Evolutionary conservation across 2,113 vertebrate species (phyloP), one percentile per base, ranked within the genome.

Genomic region (Clupea harengus): DNA sequence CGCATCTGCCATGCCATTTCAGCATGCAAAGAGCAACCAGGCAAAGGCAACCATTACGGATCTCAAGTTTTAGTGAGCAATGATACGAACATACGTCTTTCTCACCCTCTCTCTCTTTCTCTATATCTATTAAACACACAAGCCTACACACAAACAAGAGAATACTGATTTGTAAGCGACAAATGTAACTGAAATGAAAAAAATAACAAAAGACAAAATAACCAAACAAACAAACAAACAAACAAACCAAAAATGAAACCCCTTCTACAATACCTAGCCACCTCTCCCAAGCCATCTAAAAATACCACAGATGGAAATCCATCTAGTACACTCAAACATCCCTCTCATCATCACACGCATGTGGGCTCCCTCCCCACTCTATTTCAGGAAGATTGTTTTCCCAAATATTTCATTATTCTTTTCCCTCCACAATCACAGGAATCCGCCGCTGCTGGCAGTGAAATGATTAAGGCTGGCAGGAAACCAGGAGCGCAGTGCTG

Each of bases 341-440:
- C 25, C 8, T 3, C 8, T 67, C 64, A 67, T 67, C 64, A 67
- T 28, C 64, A 28, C 64, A 28, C 60, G 10, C 20, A 9, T 11
- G 64, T 28, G 64, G 60, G 64, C 64, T 28, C 64, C 64, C 64
- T 22, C 64, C n/a, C 9, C 64, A 67, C 64, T 67, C 64, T 67
- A 67, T 67, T 67, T 67, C 64, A 67, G 64, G n/a, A 28, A 67
- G 64, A 67, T 67, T 67, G 64, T 67, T 67, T 67, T 28, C 64
- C 64, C 64, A 67, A 67, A 67, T 67, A 67, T 67, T 67, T 67
- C 64, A 67, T 67, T 67, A 67, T 67, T 28, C 64, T 67, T 67
- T 67, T 67, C 64, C n/a, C 64, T 28, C 8, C 64, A 67, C 64
- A 67, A 67, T 67, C 64, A 6, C n/a, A 67, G 64, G 64, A 67